Conservation (phyloP, 2,888 invertebrate genomes). For the Magallana nippona region DNA sequence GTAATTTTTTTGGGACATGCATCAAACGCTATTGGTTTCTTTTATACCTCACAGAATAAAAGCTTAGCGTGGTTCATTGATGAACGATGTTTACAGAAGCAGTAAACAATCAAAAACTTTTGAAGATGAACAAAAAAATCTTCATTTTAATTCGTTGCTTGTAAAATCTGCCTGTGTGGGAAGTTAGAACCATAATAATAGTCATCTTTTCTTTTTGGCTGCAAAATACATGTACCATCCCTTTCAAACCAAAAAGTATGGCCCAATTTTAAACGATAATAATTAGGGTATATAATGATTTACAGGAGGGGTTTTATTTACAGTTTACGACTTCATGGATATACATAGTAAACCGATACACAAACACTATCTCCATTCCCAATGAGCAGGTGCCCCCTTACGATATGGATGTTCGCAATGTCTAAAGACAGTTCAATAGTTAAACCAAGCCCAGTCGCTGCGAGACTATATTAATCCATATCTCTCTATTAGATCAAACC, state of each 20-base stretch:
- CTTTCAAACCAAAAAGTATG: not conserved
- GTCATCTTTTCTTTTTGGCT: not conserved
- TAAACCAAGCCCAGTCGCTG: not conserved
- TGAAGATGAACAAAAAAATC: not conserved
- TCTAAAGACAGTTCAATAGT: constrained; percentile 5
- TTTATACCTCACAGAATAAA: not conserved
- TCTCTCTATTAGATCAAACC: constrained; percentile 18
- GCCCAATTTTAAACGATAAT: not conserved
- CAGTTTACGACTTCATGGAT: not conserved
- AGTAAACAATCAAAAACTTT: constrained; percentile 12
- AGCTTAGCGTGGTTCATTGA: not conserved
- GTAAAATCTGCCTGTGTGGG: too few species aligned
- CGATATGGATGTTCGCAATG: not conserved
- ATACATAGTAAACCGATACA: not conserved
- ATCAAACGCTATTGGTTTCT: not conserved
- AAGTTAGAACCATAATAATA: too few species aligned
- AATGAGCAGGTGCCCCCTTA: constrained; percentile 22
- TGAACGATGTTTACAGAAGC: not conserved
- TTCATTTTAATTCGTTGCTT: too few species aligned
- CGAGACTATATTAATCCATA: not conserved
- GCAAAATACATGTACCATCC: not conserved
- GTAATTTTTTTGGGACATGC: not conserved
- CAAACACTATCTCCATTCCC: not conserved
- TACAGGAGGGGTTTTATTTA: not conserved
- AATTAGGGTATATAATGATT: not conserved